phyloP scores from a whole-genome alignment of 2,113 vertebrate genomes.

The Varanus komodoensis region DNA sequence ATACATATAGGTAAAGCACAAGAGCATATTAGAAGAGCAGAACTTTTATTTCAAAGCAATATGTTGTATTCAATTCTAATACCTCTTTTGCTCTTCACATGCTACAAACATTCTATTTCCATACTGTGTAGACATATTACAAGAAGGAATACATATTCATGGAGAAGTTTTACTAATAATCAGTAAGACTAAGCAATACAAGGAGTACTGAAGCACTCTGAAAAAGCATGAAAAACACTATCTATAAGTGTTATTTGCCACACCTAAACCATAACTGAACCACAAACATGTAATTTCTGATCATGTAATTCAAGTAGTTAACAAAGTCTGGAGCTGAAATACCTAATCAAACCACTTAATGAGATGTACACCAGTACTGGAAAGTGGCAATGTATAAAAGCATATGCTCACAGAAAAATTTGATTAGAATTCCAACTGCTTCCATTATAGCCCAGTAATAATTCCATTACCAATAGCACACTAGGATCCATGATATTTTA shows the following conservation, averaged over 20 bases:
- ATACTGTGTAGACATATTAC: neutral
- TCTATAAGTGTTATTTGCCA: neutral
- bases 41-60: slow-evolving; percentile 47
- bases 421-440: neutral
- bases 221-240: neutral
- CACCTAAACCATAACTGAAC: neutral
- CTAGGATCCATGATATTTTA: neutral
- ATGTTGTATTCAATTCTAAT: slow-evolving; percentile 32
- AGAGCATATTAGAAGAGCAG: slow-evolving; percentile 27
- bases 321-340: neutral
- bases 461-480: neutral
- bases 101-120: neutral
- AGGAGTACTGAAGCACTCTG: neutral
- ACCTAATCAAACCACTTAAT: neutral
- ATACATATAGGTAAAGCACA: slow-evolving; percentile 34
- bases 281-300: too few relatives aligned
- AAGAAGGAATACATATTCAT: neutral
- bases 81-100: neutral
- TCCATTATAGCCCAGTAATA: neutral
- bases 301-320: neutral
- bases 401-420: neutral
- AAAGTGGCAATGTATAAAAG: neutral
- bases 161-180: neutral
- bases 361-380: neutral
- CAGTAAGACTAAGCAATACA: neutral